Conservation (phyloP, 2,113 vertebrate species). For the Agapornis roseicollis region DNA sequence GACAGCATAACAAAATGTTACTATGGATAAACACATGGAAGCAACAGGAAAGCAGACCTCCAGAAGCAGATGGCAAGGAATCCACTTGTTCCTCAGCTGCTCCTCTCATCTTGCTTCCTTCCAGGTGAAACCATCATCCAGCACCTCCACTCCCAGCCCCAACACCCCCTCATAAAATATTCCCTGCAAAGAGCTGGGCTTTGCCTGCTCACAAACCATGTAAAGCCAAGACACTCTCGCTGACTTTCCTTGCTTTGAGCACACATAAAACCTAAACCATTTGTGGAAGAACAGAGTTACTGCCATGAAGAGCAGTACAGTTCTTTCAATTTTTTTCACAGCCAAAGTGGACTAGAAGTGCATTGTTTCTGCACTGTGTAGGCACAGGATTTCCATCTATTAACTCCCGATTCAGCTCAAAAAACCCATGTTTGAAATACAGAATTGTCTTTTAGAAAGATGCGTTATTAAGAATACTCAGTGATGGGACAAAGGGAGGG, state of each 20-base stretch:
- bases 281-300: not conserved
- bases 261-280: not conserved
- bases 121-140: not conserved
- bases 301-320: not conserved
- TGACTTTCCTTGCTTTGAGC: not conserved
- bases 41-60: not conserved
- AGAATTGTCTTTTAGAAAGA: not conserved
- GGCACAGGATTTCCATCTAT: not conserved
- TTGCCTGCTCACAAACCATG: not conserved
- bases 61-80: not conserved
- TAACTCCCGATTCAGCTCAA: not conserved
- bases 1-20: not conserved
- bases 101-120: not conserved
- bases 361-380: not conserved
- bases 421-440: not conserved
- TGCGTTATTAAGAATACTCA: not conserved
- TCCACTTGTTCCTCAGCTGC: not conserved
- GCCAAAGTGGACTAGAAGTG: not conserved
- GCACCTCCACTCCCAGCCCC: not conserved
- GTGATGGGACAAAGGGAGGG: not conserved
- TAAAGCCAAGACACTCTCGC: not conserved
- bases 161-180: not conserved
- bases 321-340: not conserved
- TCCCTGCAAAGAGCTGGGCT: not conserved
- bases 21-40: not conserved